A percentile compares a stretch with the other conserved stretches of the same genome.
Evolutionary conservation across 2,888 invertebrate genomes (phyloP).

Genomic region (Agapostemon virescens): DNA sequence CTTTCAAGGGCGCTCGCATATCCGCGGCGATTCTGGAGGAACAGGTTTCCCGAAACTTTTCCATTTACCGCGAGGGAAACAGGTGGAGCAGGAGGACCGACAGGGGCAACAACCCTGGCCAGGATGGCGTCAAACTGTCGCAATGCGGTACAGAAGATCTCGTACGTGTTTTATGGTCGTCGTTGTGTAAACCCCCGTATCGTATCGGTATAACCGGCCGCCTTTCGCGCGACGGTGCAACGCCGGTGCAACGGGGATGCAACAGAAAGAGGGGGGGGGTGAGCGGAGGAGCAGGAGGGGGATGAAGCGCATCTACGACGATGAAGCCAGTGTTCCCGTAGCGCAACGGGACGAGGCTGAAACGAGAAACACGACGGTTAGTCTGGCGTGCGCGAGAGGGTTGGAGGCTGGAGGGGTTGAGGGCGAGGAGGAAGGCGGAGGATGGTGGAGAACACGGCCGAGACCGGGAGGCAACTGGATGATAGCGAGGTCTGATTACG

Average conservation of each 20-base stretch:
- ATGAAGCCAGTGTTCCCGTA: conserved; percentile 55
- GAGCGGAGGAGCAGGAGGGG: conserved; percentile 18
- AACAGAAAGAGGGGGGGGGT: neutral
- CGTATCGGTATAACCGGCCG: conserved; percentile 61
- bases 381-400: conserved; percentile 26
- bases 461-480: conserved; percentile 49
- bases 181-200: conserved; percentile 69
- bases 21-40: neutral
- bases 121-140: conserved; percentile 69
- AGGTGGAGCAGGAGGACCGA: conserved; percentile 32
- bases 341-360: conserved; percentile 49
- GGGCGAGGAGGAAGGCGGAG: conserved; percentile 15
- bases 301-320: conserved; percentile 56
- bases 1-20: neutral
- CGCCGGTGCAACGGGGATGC: neutral
- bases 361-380: conserved; percentile 61
- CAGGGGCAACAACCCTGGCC: conserved; percentile 20
- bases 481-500: conserved; percentile 79
- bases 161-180: conserved; percentile 69
- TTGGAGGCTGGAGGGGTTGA: conserved; percentile 6
- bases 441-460: neutral
- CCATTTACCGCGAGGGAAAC: conserved; percentile 21
- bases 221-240: conserved; percentile 11
- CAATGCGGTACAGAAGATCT: conserved; percentile 71
- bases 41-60: conserved; percentile 12